Conservation (phyloP, 2,113 vertebrate genomes). For the Procavia capensis region DNA sequence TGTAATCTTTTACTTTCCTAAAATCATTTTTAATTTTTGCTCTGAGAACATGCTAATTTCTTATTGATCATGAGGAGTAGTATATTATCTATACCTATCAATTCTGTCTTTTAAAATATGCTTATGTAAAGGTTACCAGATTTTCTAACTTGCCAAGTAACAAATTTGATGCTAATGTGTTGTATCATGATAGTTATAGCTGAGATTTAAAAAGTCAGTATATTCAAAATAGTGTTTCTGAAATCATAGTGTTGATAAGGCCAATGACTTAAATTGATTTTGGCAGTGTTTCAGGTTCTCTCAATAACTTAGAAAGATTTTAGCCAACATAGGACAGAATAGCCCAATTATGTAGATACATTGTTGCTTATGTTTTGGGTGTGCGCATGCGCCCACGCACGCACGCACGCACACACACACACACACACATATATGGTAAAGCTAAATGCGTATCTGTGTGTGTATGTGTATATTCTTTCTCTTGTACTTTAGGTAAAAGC, state of each 20-base stretch:
- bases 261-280: slow-evolving; percentile 22
- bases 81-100: not conserved
- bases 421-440: no score
- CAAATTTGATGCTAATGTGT: not conserved
- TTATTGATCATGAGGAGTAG: not conserved
- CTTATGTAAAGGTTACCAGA: not conserved
- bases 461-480: no score
- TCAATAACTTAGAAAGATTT: not conserved
- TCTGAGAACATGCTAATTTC: not conserved
- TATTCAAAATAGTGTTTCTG: slow-evolving; percentile 19
- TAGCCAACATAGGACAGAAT: not conserved
- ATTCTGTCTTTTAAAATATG: not conserved
- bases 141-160: not conserved
- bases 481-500: no score
- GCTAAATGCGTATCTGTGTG: no score
- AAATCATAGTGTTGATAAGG: not conserved
- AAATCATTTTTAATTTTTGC: not conserved
- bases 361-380: not conserved
- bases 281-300: slow-evolving; percentile 9
- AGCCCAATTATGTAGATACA: not conserved
- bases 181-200: not conserved
- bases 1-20: not conserved
- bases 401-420: no score
- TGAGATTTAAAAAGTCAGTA: not conserved
- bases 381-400: no score